Conservation (phyloP, 2,113 vertebrate genomes). For the Neotoma lepida region DNA sequence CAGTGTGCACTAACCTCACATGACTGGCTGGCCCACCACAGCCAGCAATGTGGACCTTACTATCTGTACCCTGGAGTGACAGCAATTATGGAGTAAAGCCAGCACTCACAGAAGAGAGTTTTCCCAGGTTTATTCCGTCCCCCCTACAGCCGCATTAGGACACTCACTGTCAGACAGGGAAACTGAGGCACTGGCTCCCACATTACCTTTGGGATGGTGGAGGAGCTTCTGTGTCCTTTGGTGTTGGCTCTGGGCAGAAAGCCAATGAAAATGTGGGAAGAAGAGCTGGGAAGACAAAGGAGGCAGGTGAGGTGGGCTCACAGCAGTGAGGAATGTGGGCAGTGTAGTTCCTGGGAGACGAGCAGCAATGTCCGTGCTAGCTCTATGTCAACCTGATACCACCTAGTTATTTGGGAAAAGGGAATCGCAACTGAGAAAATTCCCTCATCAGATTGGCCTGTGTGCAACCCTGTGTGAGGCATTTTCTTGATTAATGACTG, state of each 20-base stretch:
- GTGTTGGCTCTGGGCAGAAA: not conserved
- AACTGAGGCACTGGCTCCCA: not conserved
- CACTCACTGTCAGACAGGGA: not conserved
- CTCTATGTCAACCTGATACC: not conserved
- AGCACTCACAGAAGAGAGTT: rapidly evolving
- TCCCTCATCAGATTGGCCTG: not conserved
- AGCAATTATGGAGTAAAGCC: rapidly evolving
- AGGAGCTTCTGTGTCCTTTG: not conserved
- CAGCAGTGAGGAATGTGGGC: rapidly evolving
- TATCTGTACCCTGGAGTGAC: rapidly evolving
- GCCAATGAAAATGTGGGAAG: not conserved
- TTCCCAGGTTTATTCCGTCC: rapidly evolving
- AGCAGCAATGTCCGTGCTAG: rapidly evolving
- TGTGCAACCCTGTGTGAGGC: not conserved
- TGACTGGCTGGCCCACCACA: not conserved
- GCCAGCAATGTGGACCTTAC: not conserved
- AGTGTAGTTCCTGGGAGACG: rapidly evolving
- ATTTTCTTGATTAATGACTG: not conserved
- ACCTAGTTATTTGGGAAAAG: not conserved
- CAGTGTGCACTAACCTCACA: too few species aligned
- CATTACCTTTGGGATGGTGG: too few species aligned
- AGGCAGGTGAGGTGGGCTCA: not conserved
- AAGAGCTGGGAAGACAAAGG: not conserved
- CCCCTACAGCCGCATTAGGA: rapidly evolving
- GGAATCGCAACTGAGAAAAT: not conserved